Evolutionary conservation across 2,113 vertebrate genomes (phyloP).

Genomic region (Takifugu bimaculatus): DNA sequence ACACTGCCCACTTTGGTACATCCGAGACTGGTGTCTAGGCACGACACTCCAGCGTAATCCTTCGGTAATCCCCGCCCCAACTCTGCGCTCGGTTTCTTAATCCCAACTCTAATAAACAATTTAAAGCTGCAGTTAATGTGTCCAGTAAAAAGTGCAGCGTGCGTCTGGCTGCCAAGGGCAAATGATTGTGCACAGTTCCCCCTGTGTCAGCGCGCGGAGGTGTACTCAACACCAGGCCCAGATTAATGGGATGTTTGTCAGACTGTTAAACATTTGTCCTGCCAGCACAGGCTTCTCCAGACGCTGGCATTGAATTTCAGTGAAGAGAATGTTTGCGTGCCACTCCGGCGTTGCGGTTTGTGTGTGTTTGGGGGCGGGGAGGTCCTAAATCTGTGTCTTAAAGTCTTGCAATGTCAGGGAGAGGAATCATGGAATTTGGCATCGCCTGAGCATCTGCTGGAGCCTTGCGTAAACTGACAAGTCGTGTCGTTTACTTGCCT

Average conservation of each 20-base stretch:
- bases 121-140: constrained; percentile 52
- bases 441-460: constrained; percentile 15
- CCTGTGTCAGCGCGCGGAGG: constrained; percentile 29
- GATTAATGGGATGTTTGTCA: constrained; percentile 38
- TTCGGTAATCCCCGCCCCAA: constrained; percentile 42
- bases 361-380: constrained; percentile 12
- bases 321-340: constrained; percentile 59
- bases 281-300: constrained; percentile 44
- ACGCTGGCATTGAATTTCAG: constrained; percentile 37
- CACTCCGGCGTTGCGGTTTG: constrained; percentile 47
- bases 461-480: constrained; percentile 50
- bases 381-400: constrained; percentile 39
- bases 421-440: constrained; percentile 51
- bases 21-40: constrained; percentile 46
- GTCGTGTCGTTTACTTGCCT: constrained; percentile 45
- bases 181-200: constrained; percentile 28
- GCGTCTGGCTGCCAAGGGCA: constrained; percentile 14
- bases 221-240: constrained; percentile 24
- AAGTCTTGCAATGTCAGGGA: constrained; percentile 30
- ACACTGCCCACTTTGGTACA: background rate
- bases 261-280: constrained; percentile 33
- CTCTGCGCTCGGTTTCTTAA: constrained; percentile 51
- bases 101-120: constrained; percentile 61
- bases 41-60: constrained; percentile 54
- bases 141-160: constrained; percentile 48